phyloP scores from a whole-genome alignment of 2,888 invertebrate species.

The Drosophila colorata region DNA sequence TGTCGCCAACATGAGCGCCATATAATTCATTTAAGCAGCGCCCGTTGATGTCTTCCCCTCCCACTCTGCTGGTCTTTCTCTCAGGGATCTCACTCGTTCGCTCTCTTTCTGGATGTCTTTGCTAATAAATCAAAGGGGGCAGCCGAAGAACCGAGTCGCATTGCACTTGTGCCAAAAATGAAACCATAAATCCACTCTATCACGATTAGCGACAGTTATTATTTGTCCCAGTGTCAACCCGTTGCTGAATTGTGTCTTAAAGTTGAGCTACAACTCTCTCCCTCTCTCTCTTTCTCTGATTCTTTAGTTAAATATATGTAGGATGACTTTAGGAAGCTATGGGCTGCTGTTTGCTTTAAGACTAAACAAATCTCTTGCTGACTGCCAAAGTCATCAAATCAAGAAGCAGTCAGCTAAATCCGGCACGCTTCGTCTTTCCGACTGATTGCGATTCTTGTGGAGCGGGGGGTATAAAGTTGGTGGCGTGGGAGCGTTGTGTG shows the following conservation, averaged over 20 bases:
- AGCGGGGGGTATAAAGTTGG: neutral
- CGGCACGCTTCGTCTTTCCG: constrained; percentile 44
- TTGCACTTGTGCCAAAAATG: constrained; percentile 52
- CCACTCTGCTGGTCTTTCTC: neutral
- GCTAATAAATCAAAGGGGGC: constrained; percentile 53
- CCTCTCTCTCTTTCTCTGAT: too few relatives aligned
- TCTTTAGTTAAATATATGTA: neutral
- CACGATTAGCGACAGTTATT: constrained; percentile 74
- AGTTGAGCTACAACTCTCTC: constrained; percentile 1
- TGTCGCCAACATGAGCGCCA: constrained; percentile 63
- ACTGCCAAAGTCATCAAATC: constrained; percentile 67
- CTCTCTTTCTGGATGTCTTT: constrained; percentile 2
- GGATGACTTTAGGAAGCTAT: too few relatives aligned
- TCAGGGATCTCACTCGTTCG: neutral
- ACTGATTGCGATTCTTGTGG: constrained; percentile 42
- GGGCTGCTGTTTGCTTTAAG: constrained; percentile 12
- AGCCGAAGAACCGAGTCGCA: constrained; percentile 38
- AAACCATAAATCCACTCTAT: constrained; percentile 69
- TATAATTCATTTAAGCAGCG: constrained; percentile 67
- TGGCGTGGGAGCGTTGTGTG: neutral
- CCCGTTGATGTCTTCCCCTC: constrained; percentile 31
- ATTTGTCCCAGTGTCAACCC: constrained; percentile 62
- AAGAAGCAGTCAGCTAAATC: constrained; percentile 48
- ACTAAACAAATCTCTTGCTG: constrained; percentile 38
- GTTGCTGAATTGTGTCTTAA: constrained; percentile 29